A percentile compares a stretch with the other conserved stretches of the same genome.
Evolutionary conservation across 2,113 vertebrate genomes (phyloP).

Genomic region (Pterocles burchelli): DNA sequence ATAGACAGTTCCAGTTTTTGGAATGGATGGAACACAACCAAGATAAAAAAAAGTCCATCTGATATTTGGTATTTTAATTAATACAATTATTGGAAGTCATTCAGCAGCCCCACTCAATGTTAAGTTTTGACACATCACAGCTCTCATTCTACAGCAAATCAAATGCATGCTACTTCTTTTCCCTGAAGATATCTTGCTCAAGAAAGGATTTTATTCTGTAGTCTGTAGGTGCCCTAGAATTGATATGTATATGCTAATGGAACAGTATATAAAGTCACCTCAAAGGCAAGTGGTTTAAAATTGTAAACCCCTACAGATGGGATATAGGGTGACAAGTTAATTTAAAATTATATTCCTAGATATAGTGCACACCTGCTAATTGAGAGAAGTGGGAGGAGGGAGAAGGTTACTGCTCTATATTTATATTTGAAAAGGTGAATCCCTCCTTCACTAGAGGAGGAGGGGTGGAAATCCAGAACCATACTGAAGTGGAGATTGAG

Average conservation of each 20-base stretch:
- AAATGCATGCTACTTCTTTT: neutral
- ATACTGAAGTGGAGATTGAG: neutral
- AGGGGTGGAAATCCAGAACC: neutral
- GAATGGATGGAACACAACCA: neutral
- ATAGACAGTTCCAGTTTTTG: neutral
- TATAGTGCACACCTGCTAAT: conserved; percentile 57
- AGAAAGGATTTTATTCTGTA: conserved; percentile 18
- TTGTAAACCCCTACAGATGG: conserved; percentile 50
- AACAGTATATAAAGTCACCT: conserved; percentile 68
- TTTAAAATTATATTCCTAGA: conserved; percentile 64
- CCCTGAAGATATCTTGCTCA: neutral
- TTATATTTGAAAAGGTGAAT: conserved; percentile 69
- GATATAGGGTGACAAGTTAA: conserved; percentile 64
- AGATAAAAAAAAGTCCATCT: neutral
- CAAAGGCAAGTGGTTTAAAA: conserved; percentile 65
- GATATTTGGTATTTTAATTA: neutral
- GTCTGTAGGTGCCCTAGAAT: conserved; percentile 47
- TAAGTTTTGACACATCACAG: neutral
- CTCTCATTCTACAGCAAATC: conserved; percentile 1
- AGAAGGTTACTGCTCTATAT: conserved; percentile 62
- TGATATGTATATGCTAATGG: conserved; percentile 42
- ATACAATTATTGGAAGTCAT: neutral
- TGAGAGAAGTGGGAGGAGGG: conserved; percentile 39
- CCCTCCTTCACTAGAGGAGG: conserved; percentile 43
- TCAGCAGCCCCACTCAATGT: neutral